Percentiles rank a stretch among this genome's conserved stretches.
These are phyloP conservation scores for Rhinoptilus africanus DNA, from an alignment of 2,113 vertebrate genomes.

Conservation along the genomic window DNA sequence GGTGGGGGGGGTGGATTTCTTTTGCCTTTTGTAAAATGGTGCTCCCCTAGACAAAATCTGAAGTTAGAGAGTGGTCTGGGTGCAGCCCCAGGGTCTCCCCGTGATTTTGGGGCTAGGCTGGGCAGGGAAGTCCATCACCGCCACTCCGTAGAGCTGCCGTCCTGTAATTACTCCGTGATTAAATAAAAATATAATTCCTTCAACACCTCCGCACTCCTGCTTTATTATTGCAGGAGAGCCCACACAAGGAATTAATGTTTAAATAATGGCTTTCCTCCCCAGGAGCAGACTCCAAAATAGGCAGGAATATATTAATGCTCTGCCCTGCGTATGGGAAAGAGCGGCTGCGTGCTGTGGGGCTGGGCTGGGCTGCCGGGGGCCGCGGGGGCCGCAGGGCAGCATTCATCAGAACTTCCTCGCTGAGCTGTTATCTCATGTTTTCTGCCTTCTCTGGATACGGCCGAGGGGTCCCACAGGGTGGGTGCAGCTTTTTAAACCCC, in stretches of 20 bases:
- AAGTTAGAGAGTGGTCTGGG: not conserved
- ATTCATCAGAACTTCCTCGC: not conserved
- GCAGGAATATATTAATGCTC: not conserved
- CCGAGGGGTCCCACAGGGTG: fast-evolving
- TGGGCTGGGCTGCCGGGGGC: not conserved
- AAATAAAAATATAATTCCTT: slow-evolving; percentile 46
- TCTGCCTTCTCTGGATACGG: fast-evolving
- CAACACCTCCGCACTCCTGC: slow-evolving; percentile 20
- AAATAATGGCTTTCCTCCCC: slow-evolving; percentile 29
- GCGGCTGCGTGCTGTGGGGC: not conserved
- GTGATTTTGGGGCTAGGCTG: not conserved
- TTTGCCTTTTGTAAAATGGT: not conserved
- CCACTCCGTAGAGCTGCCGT: not conserved
- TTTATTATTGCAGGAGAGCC: slow-evolving; percentile 36
- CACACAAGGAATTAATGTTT: slow-evolving; percentile 55
- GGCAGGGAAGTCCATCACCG: not conserved
- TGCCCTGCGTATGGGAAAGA: fast-evolving
- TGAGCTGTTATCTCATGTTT: fast-evolving
- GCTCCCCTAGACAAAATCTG: not conserved
- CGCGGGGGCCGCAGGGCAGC: fast-evolving
- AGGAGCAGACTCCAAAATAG: not conserved
- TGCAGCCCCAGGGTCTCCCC: fast-evolving
- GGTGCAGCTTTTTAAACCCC: not conserved
- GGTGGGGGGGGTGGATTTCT: fast-evolving
- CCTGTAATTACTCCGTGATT: slow-evolving; percentile 39